phyloP scores from a whole-genome alignment of 30 jellyfish, hydroid and myxozoan genomes.

The Clytia hemisphaerica region DNA sequence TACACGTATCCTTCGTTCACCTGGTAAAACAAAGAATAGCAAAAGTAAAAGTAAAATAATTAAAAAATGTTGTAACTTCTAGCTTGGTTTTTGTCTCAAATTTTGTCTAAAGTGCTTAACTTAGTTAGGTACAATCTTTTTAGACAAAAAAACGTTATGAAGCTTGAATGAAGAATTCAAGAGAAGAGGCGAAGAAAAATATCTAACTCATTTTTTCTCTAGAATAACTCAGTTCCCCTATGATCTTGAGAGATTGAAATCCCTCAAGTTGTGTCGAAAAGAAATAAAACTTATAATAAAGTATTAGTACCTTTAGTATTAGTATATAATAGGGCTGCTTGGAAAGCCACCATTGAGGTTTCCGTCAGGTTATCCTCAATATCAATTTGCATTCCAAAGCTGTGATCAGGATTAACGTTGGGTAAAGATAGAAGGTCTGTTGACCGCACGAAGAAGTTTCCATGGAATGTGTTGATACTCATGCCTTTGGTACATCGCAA shows the following conservation, averaged over 20 bases:
- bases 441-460: constrained; percentile 96
- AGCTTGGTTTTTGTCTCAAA: neutral
- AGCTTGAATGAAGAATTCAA: too few species aligned
- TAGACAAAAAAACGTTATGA: too few species aligned
- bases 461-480: constrained; percentile 90
- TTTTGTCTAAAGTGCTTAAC: neutral
- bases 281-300: neutral
- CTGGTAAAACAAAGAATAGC: constrained; percentile 31
- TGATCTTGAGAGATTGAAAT: too few species aligned
- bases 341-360: constrained; percentile 66
- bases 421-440: constrained; percentile 91
- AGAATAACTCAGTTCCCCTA: too few species aligned
- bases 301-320: constrained; percentile 63
- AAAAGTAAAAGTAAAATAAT: neutral
- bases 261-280: too few species aligned
- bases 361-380: constrained; percentile 82
- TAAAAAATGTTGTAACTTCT: neutral
- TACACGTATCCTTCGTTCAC: constrained; percentile 93
- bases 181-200: too few species aligned
- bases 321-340: constrained; percentile 95
- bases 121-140: too few species aligned
- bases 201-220: too few species aligned
- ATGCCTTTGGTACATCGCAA: constrained; percentile 92
- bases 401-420: constrained; percentile 95
- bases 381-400: constrained; percentile 89